These are phyloP conservation scores for Styela plicata DNA, from an alignment of 23 tunicate genomes.

Conservation along the genomic window DNA sequence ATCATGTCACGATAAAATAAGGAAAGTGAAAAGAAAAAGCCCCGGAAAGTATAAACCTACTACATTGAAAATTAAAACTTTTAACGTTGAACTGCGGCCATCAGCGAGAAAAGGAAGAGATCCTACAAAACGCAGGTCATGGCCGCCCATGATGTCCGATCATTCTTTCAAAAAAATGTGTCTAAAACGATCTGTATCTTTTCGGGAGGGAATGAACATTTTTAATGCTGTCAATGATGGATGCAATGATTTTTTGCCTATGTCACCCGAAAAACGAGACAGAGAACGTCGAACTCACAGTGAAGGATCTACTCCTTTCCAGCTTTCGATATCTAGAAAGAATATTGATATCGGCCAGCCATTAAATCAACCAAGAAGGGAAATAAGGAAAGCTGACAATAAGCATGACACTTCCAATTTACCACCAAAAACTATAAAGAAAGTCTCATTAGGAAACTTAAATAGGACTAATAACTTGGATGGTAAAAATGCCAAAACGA, in stretches of 20 bases:
- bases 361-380: neutral
- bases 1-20: neutral
- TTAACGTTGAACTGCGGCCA: neutral
- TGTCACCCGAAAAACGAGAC: slow-evolving; percentile 12
- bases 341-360: neutral
- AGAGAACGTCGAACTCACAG: neutral
- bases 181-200: slow-evolving; percentile 4
- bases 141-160: slow-evolving; percentile 11
- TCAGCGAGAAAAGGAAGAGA: neutral
- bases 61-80: neutral
- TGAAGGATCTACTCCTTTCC: neutral
- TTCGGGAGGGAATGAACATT: neutral
- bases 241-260: neutral
- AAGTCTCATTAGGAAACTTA: neutral
- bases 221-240: neutral
- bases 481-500: neutral
- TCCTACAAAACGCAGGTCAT: neutral
- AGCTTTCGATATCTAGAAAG: neutral
- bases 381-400: too few relatives aligned
- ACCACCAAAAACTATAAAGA: neutral
- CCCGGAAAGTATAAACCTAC: neutral
- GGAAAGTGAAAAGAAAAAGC: neutral
- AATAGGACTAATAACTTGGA: neutral
- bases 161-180: neutral
- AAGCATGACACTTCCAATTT: neutral